phyloP scores from a whole-genome alignment of 2,888 invertebrate species.

The Protonemura montana region DNA sequence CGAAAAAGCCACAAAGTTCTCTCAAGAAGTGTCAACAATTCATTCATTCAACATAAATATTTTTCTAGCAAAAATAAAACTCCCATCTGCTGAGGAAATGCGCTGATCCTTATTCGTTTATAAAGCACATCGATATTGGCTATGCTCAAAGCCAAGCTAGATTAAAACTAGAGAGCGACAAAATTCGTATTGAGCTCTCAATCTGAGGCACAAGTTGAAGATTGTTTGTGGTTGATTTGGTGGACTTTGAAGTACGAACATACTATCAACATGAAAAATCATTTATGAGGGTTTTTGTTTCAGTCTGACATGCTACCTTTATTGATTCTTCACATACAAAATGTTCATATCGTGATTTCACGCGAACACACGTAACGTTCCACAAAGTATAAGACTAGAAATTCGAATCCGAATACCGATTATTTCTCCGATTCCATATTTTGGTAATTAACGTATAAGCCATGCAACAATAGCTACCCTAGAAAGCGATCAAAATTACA shows the following conservation, averaged over 20 bases:
- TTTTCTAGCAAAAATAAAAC: not conserved
- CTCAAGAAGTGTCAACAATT: slow-evolving; percentile 4
- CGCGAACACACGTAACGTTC: not conserved
- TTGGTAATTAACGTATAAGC: not conserved
- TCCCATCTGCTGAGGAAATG: not conserved
- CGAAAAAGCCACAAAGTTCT: not conserved
- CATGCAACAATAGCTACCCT: not conserved
- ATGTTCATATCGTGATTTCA: not conserved
- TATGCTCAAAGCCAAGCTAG: not conserved
- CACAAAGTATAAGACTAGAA: not conserved
- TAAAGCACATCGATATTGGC: not conserved
- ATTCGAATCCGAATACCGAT: not conserved
- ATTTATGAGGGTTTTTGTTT: slow-evolving; percentile 4
- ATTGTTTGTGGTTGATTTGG: not conserved
- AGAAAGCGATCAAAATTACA: not conserved
- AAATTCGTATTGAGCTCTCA: not conserved
- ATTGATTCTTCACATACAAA: slow-evolving; percentile 1
- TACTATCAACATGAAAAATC: not conserved
- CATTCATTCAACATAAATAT: not conserved
- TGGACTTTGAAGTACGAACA: not conserved
- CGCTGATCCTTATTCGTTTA: not conserved
- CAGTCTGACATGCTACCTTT: slow-evolving; percentile 4
- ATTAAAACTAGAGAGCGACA: not conserved
- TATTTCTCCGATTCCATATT: not conserved
- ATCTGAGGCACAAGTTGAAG: not conserved